Conservation (phyloP, 2,797 vertebrate species). For the Chrosomus eos region DNA sequence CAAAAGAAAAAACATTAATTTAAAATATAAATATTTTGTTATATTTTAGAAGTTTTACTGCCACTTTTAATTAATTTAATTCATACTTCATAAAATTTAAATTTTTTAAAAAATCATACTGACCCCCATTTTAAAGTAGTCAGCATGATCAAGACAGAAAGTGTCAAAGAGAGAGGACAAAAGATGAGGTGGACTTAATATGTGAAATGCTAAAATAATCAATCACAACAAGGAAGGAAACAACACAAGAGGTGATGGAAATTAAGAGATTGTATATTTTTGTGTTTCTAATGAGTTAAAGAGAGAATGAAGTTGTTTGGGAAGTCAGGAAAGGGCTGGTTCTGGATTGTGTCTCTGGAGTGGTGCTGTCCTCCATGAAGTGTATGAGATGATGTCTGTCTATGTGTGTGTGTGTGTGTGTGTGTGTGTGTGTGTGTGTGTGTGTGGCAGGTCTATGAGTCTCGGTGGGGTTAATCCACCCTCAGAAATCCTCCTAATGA, state of each 20-base stretch:
- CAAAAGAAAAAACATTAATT: background rate
- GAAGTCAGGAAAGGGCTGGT: constrained; percentile 4
- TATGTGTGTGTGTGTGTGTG: constrained; percentile 23
- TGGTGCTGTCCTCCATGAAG: constrained; percentile 5
- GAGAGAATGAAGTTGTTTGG: constrained; percentile 15
- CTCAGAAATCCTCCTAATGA: constrained; percentile 88
- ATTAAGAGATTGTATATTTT: constrained; percentile 21
- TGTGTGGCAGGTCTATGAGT: constrained; percentile 56
- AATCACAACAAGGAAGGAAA: constrained; percentile 56
- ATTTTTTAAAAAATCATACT: no score
- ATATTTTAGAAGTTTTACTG: background rate
- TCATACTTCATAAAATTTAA: no score
- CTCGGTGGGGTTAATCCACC: constrained; percentile 84
- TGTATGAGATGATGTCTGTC: constrained; percentile 5
- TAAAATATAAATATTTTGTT: background rate
- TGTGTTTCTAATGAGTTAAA: background rate
- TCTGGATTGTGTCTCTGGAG: constrained; percentile 21
- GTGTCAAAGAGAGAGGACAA: constrained; percentile 56
- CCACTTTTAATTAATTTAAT: background rate
- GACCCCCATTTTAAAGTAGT: background rate
- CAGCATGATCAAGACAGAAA: background rate
- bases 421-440: constrained; percentile 14
- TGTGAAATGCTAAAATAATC: constrained; percentile 43
- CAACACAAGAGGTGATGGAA: background rate
- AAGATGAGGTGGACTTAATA: constrained; percentile 39